These are phyloP conservation scores for Sebastiscus tertius DNA, from an alignment of 2,797 vertebrate genomes.

Conservation along the genomic window DNA sequence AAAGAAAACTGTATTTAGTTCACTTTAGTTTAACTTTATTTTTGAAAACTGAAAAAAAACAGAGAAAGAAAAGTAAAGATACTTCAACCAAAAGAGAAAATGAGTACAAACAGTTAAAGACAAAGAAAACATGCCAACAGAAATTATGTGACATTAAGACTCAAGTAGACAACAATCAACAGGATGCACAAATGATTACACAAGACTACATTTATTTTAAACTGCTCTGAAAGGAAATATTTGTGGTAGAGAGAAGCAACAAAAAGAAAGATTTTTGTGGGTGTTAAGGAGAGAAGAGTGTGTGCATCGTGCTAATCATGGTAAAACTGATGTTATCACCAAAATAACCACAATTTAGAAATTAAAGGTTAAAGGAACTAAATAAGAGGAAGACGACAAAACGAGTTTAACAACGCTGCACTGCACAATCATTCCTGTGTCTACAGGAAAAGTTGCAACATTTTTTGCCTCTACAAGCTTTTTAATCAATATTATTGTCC, in stretches of 20 bases:
- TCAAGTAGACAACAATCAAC: too few relatives aligned
- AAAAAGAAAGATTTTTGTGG: neutral
- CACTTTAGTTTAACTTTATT: neutral
- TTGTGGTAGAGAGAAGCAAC: neutral
- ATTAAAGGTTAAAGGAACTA: too few relatives aligned
- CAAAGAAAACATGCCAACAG: neutral
- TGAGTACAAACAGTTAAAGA: neutral
- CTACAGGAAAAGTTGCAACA: too few relatives aligned
- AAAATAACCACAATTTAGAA: neutral
- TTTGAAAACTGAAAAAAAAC: neutral
- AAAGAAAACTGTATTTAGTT: neutral
- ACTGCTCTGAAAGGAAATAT: neutral
- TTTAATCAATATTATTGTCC: too few relatives aligned
- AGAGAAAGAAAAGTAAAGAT: neutral
- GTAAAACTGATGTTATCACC: neutral
- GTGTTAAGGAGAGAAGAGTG: neutral
- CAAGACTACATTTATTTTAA: neutral
- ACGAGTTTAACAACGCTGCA: neutral
- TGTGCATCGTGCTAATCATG: neutral
- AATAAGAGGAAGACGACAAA: neutral
- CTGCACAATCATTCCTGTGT: too few relatives aligned
- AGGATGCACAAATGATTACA: neutral
- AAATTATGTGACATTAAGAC: neutral
- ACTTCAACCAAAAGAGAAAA: neutral
- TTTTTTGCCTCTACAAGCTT: too few relatives aligned